Evolutionary conservation across 2,888 invertebrate species (phyloP), one percentile per base, ranked within the genome.

Genomic region (Aphrophora alni): DNA sequence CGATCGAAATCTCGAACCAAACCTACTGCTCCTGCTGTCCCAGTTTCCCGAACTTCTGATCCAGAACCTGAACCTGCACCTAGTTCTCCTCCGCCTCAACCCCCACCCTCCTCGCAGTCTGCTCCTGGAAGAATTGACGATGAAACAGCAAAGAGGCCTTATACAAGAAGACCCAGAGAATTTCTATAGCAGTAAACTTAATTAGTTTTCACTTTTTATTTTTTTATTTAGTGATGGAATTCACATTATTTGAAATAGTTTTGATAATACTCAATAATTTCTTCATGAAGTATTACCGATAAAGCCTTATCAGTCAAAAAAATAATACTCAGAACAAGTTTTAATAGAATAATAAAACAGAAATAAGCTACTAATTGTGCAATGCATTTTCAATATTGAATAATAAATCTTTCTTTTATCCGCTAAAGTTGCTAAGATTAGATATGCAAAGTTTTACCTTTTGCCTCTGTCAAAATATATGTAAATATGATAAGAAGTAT

Each of bases 1-100:
- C 89, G 92, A 83, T 91, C 92, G 86, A 92, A 92, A 89, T 91
- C 91, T 86, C 89, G 92, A 85, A 91, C 89, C 82, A 89, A 90
- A 83, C 88, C 89, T 51, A 89, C 88, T 69, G 90, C 90, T 82
- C 91, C 88, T 82, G 87, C 86, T 83, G 84, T 91, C 89, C 82
- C 89, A 87, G 84, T 80, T 51, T 80, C 83, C 82, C 80, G 80
- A 51, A 81, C 81, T 12, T 83, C 84, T 21, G 83, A 83, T 87
- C 88, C 86, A 87, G 84, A 83, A 38, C 81, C 80, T 3, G 82
- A 78, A 24, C 78, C 80, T 28, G 24, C 88, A 87, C 85, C 88
- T 88, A 87, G 78, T 69, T 27, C 78, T 70, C 75, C 83, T 83
- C 85, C 83, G 72, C 85, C 87, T 25, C 86, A 86, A 84, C 88